phyloP scores from a whole-genome alignment of 1,140 invertebrate genomes.

The Aethina tumida region DNA sequence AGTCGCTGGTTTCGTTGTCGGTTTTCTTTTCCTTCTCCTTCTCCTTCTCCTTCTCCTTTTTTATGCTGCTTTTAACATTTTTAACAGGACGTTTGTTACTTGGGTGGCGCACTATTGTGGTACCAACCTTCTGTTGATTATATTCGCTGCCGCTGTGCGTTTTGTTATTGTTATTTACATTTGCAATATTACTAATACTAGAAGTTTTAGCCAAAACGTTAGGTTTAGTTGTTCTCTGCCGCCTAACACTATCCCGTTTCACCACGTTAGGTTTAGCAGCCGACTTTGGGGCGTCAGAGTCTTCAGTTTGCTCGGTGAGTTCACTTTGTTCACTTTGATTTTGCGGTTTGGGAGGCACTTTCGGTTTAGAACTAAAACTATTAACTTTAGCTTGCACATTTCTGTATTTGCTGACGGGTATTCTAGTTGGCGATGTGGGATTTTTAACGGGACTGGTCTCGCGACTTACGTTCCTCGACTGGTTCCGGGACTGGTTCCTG shows the following conservation, averaged over 20 bases:
- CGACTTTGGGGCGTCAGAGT: conserved; percentile 14
- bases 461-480: conserved; percentile 19
- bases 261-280: conserved; percentile 1
- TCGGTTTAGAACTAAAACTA: conserved; percentile 27
- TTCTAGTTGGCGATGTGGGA: conserved; percentile 21
- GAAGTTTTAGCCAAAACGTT: conserved; percentile 19
- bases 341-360: conserved; percentile 30
- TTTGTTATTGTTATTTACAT: no score
- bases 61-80: conserved; percentile 10
- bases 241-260: conserved; percentile 22
- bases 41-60: conserved; percentile 2
- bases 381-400: conserved; percentile 33
- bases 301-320: conserved; percentile 16
- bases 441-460: conserved; percentile 25
- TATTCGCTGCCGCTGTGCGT: conserved; percentile 9
- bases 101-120: neutral
- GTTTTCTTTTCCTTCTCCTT: conserved; percentile 1
- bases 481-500: conserved; percentile 15
- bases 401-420: conserved; percentile 25
- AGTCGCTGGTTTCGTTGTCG: conserved; percentile 11
- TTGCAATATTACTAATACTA: conserved; percentile 21
- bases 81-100: no score
- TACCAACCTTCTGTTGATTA: conserved; percentile 5
- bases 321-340: conserved; percentile 20
- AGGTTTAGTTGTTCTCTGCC: conserved; percentile 15